Conservation (phyloP, 2,888 invertebrate genomes). For the Seira sanloemensis region DNA sequence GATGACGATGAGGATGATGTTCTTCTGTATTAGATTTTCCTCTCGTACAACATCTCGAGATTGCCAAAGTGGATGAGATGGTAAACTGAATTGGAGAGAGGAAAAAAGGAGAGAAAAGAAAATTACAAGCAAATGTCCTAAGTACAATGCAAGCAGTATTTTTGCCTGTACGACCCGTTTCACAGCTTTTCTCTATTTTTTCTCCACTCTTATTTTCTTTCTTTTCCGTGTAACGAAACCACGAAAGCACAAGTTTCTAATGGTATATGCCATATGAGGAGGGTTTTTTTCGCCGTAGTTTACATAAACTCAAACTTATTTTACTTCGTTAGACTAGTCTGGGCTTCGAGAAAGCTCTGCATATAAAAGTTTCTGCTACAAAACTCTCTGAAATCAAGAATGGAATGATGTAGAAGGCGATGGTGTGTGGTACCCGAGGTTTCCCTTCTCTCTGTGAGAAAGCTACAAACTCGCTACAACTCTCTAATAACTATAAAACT, state of each 20-base stretch:
- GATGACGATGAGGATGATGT: not conserved
- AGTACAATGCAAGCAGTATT: constrained; percentile 37
- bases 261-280: constrained; percentile 23
- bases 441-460: constrained; percentile 32
- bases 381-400: constrained; percentile 60
- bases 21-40: not conserved
- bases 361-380: too few relatives aligned
- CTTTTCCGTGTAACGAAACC: constrained; percentile 25
- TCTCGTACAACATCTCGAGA: not conserved
- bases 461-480: constrained; percentile 1
- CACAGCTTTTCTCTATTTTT: constrained; percentile 35
- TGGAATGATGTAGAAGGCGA: constrained; percentile 25
- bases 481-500: constrained; percentile 62
- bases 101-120: constrained; percentile 47
- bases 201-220: not conserved
- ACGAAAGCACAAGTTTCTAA: constrained; percentile 33
- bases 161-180: constrained; percentile 40
- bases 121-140: constrained; percentile 66
- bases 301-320: constrained; percentile 49
- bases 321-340: constrained; percentile 31
- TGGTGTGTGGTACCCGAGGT: constrained; percentile 7
- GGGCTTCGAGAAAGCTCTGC: too few relatives aligned
- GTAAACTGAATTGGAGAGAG: constrained; percentile 48
- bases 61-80: constrained; percentile 33
- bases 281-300: constrained; percentile 27